phyloP scores from a whole-genome alignment of 1,140 invertebrate species.

The Leguminivora glycinivorella region DNA sequence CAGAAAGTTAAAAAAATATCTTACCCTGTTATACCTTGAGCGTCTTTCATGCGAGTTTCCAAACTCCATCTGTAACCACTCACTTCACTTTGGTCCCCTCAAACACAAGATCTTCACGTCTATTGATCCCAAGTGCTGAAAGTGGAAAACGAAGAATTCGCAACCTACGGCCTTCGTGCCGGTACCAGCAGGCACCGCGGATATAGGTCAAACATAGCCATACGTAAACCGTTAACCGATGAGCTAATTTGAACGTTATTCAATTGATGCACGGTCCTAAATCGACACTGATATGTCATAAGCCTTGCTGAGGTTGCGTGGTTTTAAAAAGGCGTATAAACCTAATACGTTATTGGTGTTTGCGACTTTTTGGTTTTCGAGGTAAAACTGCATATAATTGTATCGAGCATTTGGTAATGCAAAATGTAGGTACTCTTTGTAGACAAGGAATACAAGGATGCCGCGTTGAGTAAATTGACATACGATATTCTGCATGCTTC shows the following conservation, averaged over 20 bases:
- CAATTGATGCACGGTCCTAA: neutral
- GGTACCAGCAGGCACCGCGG: constrained; percentile 51
- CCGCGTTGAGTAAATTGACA: neutral
- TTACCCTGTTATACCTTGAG: constrained; percentile 68
- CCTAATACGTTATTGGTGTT: neutral
- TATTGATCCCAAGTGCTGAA: constrained; percentile 49
- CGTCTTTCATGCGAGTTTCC: constrained; percentile 59
- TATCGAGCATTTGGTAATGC: neutral
- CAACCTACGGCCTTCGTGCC: constrained; percentile 35
- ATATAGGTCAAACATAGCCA: constrained; percentile 59
- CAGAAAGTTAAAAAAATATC: neutral
- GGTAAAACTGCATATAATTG: neutral
- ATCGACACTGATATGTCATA: neutral
- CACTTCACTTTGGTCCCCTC: constrained; percentile 1
- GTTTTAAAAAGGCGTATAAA: neutral
- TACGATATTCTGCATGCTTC: neutral
- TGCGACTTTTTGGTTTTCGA: neutral
- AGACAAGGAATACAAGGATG: neutral
- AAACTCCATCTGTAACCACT: constrained; percentile 52
- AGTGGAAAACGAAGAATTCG: constrained; percentile 44
- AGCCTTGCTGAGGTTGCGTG: neutral
- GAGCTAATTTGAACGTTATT: constrained; percentile 8
- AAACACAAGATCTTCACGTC: constrained; percentile 35
- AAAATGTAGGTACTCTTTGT: neutral
- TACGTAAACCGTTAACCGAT: neutral